Evolutionary conservation across 2,797 vertebrate species (phyloP).

Genomic region (Lateolabrax maculatus): DNA sequence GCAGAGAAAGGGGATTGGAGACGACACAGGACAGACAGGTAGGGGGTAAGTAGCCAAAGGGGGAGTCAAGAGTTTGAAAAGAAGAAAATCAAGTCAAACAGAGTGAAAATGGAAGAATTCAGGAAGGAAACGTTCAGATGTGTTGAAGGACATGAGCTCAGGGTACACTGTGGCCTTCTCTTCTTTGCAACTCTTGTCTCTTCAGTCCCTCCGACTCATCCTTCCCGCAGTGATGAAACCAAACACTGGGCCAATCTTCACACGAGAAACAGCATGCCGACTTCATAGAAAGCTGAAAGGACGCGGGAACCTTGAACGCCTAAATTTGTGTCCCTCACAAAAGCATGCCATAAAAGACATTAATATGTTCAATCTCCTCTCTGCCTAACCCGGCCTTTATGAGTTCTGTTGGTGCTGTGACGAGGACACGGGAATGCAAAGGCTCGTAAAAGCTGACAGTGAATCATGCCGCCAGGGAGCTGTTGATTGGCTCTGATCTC

Average conservation of each 20-base stretch:
- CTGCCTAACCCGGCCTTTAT: constrained; percentile 34
- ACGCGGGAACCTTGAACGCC: constrained; percentile 38
- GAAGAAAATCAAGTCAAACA: constrained; percentile 23
- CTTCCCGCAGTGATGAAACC: constrained; percentile 26
- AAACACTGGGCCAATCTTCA: constrained; percentile 30
- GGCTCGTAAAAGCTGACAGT: constrained; percentile 41
- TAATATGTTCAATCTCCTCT: constrained; percentile 46
- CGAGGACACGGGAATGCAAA: constrained; percentile 30
- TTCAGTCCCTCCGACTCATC: neutral
- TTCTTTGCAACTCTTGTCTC: constrained; percentile 6
- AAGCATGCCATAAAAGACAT: constrained; percentile 45
- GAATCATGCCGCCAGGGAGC: constrained; percentile 27
- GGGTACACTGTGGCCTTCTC: constrained; percentile 1
- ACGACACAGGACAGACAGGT: constrained; percentile 15
- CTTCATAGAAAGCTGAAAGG: constrained; percentile 14
- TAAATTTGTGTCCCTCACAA: constrained; percentile 43
- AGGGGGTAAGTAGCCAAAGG: constrained; percentile 21
- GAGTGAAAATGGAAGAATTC: constrained; percentile 26
- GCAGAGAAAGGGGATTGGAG: constrained; percentile 9
- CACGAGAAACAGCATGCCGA: constrained; percentile 7
- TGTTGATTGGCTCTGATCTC: constrained; percentile 71
- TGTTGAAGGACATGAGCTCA: constrained; percentile 34
- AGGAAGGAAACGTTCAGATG: constrained; percentile 29
- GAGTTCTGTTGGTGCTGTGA: constrained; percentile 23
- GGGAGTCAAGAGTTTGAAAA: constrained; percentile 24